Evolutionary conservation across 2,888 invertebrate genomes (phyloP), one percentile per base, ranked within the genome.

Genomic region (Lithophane semibrunnea): DNA sequence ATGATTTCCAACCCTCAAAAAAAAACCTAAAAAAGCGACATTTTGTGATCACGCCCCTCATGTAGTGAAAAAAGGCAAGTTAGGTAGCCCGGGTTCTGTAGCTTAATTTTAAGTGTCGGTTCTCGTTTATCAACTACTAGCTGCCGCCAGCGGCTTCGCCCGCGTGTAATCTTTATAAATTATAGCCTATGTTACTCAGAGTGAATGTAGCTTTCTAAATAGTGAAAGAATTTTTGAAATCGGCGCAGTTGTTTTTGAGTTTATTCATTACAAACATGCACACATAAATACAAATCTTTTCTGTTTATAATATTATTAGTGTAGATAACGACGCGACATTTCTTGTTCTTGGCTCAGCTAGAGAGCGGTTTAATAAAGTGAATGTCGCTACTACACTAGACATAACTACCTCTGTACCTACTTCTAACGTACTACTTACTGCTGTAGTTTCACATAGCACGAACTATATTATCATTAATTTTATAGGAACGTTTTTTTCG

Each of bases 281-380:
- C n/a, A n/a, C n/a, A n/a, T n/a, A n/a, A n/a, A n/a, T n/a, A n/a
- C n/a, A n/a, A n/a, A n/a, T n/a, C n/a, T n/a, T n/a, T n/a, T n/a
- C n/a, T n/a, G n/a, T n/a, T n/a, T n/a, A n/a, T n/a, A n/a, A n/a
- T n/a, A n/a, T n/a, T n/a, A n/a, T n/a, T n/a, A n/a, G n/a, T n/a
- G n/a, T n/a, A n/a, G n/a, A n/a, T 60, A 64, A 68, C 60, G 61
- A 47, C 13, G 64, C 13, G 70, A 75, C 44, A 63, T 60, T 77
- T 72, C 77, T 47, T 54, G 24, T 66, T 72, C 61, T 73, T 69
- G 85, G 66, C 58, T 85, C 72, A 64, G 67, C n/a, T n/a, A 60
- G 61, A 75, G 73, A 73, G 52, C 56, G 56, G 74, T 83, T 69
- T 83, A 83, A 86, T 85, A 83, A 80, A 83, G 73, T 61, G 52